Conservation (phyloP, 2,113 vertebrate species). For the Ammodytes dubius region DNA sequence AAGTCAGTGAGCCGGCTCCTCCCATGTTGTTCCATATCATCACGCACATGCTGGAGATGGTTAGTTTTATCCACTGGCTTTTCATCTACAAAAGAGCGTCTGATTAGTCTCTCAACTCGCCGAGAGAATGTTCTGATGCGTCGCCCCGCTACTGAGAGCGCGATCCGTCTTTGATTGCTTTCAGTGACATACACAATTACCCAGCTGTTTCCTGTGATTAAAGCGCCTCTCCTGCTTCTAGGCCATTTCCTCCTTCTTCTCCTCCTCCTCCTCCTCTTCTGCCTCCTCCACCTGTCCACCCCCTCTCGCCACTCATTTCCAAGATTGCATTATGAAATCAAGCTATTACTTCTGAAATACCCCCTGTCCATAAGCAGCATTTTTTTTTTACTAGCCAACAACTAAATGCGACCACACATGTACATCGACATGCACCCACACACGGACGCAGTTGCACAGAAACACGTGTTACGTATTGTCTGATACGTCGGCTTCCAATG, state of each 20-base stretch:
- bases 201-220: constrained; percentile 76
- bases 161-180: constrained; percentile 66
- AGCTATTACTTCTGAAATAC: constrained; percentile 6
- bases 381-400: neutral
- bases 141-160: constrained; percentile 40
- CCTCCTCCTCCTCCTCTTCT: constrained; percentile 19
- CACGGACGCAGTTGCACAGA: neutral
- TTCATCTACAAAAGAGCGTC: constrained; percentile 68
- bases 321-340: constrained; percentile 18
- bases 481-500: neutral
- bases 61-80: constrained; percentile 47
- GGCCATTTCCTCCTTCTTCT: constrained; percentile 50
- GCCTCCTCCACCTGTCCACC: constrained; percentile 51
- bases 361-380: neutral
- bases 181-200: constrained; percentile 75
- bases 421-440: neutral
- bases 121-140: constrained; percentile 41
- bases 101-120: constrained; percentile 64
- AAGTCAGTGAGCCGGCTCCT: constrained; percentile 43
- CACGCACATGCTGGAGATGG: constrained; percentile 39
- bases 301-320: constrained; percentile 17
- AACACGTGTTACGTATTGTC: neutral
- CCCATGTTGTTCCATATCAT: constrained; percentile 39
- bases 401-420: neutral
- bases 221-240: constrained; percentile 67